Evolutionary conservation across 2,113 vertebrate species (phyloP).

Genomic region (Psilopogon haemacephalus): DNA sequence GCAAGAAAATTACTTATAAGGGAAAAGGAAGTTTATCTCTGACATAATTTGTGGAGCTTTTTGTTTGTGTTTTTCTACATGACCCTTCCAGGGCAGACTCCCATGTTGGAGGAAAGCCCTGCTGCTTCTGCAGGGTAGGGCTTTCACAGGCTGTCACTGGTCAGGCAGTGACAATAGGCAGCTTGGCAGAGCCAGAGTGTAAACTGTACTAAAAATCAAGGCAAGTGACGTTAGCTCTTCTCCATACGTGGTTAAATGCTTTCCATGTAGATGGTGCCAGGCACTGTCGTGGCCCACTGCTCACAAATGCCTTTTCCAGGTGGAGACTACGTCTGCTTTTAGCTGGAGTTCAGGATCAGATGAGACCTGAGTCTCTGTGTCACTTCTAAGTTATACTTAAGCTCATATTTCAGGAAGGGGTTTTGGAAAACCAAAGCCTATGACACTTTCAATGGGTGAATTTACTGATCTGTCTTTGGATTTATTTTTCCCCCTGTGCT

Average conservation of each 20-base stretch:
- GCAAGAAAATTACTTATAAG: background rate
- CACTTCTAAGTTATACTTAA: background rate
- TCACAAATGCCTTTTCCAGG: constrained; percentile 42
- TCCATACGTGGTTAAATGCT: constrained; percentile 36
- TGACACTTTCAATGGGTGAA: background rate
- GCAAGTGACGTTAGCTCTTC: constrained; percentile 6
- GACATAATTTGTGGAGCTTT: background rate
- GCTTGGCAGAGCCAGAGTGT: background rate
- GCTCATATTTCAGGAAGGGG: background rate
- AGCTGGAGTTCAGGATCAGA: constrained; percentile 16
- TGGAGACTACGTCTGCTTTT: constrained; percentile 5
- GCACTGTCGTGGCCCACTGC: background rate
- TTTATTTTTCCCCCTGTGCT: background rate
- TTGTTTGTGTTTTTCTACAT: background rate
- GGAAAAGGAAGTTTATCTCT: background rate
- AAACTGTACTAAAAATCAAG: background rate
- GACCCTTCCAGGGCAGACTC: background rate
- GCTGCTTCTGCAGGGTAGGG: background rate
- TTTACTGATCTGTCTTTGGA: background rate
- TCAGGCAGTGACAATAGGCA: constrained; percentile 9
- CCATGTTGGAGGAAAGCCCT: background rate
- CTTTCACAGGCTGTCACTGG: background rate
- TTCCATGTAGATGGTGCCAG: constrained; percentile 30
- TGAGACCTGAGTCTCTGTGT: background rate
- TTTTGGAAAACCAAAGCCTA: background rate